These are phyloP conservation scores for Gryllus longicercus DNA, from an alignment of 2,888 invertebrate species.

Conservation along the genomic window DNA sequence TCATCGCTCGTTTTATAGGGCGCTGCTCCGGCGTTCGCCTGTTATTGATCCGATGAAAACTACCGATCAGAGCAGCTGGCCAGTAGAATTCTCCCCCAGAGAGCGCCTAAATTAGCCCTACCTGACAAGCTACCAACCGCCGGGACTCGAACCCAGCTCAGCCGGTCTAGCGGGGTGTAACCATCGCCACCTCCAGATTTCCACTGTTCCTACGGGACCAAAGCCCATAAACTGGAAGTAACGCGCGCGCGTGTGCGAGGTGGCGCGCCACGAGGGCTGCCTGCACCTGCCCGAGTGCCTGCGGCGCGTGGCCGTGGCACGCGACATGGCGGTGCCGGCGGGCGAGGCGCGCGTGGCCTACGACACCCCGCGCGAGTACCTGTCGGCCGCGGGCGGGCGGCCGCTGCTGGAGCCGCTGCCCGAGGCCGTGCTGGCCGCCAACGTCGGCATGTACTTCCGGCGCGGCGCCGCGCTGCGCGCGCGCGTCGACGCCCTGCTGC, in stretches of 20 bases:
- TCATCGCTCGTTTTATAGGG: too few species aligned
- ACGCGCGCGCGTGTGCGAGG: background rate
- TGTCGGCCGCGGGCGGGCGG: background rate
- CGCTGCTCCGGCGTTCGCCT: too few species aligned
- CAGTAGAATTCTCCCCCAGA: too few species aligned
- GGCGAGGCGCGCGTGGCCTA: background rate
- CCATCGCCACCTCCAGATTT: too few species aligned
- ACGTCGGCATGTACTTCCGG: slow-evolving; percentile 4
- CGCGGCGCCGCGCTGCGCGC: background rate
- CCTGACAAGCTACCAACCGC: too few species aligned
- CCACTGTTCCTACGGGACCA: too few species aligned
- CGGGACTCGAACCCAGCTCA: too few species aligned
- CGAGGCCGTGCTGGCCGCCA: background rate
- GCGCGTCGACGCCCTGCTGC: background rate
- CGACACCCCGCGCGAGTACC: background rate
- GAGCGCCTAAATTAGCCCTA: too few species aligned
- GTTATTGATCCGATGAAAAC: too few species aligned
- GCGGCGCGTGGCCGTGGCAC: background rate
- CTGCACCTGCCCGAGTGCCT: background rate
- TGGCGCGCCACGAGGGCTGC: background rate
- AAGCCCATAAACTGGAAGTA: too few species aligned
- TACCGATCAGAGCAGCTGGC: too few species aligned
- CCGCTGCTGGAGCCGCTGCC: background rate
- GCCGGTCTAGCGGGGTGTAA: too few species aligned
- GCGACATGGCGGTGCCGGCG: background rate